Base-by-base conservation (phyloP, 2,797 vertebrate species). In the Gadopsis bispinosus region DNA sequence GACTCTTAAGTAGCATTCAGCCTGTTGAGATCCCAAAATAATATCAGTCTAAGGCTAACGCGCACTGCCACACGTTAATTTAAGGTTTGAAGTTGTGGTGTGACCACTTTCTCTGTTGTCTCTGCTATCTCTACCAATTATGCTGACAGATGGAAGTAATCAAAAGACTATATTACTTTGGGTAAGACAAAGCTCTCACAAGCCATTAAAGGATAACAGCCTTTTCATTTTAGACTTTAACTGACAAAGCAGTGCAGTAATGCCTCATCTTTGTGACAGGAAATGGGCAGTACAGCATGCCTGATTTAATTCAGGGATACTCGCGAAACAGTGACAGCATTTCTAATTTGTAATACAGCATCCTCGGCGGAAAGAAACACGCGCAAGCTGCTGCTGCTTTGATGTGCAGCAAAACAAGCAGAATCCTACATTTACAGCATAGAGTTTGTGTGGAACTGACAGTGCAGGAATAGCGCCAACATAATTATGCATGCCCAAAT, bases 141-240 rank as follows among this genome's bases (percentile, higher is more conserved):
- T 51, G 3, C 13, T 68, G 56, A 74, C 31, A 16, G 14, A 71
- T 73, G 59, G 66, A 77, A 50, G 39, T 22, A 51, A 81, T 81
- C 37, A 51, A 64, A 70, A 48, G 3, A 22, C 37, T 59, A 26
- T 20, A 55, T 62, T 55, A 50, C 47, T 39, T 31, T 41, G 31
- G 33, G n/a, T 68, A 16, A 43, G 31, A n/a, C 9, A 13, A 17
- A 69, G 22, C 29, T 37, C 48, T 53, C 39, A 59, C 11, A 11
- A 69, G 33, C 0, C 17, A 63, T 43, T 41, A 55, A 65, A 73
- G 4, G 11, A 53, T 19, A 35, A 70, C 9, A 53, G 19, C 12
- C 20, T 62, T 75, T 55, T 29, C 11, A 70, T 55, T 64, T 58
- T 11, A 26, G n/a, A 11, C 41, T 35, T 63, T 20, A 59, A 54